phyloP scores from a whole-genome alignment of 92 coral and sea anemone genomes.

The Anthopleura xanthogrammica region DNA sequence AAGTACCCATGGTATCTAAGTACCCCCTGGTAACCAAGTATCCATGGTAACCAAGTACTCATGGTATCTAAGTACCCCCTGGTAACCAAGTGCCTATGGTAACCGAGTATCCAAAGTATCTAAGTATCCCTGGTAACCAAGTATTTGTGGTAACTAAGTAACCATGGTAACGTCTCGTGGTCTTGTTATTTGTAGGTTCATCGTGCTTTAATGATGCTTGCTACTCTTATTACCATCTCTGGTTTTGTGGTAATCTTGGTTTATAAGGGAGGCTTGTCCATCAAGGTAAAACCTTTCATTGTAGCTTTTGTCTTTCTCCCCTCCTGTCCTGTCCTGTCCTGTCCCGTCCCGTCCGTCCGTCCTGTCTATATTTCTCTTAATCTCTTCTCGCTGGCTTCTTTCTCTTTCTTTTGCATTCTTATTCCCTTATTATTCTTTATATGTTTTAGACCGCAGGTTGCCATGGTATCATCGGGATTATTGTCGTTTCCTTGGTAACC shows the following conservation, averaged over 20 bases:
- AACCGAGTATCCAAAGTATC: no score
- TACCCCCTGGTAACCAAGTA: not conserved
- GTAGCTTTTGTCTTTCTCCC: no score
- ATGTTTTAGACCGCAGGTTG: slow-evolving; percentile 51
- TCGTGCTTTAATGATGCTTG: slow-evolving; percentile 42
- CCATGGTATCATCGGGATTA: slow-evolving; percentile 65
- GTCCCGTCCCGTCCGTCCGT: no score
- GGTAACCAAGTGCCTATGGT: no score
- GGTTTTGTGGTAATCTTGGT: slow-evolving; percentile 52
- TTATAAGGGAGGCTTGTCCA: slow-evolving; percentile 44
- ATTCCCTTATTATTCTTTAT: not conserved
- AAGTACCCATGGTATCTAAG: no score
- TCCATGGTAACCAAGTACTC: not conserved
- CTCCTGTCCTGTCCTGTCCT: no score
- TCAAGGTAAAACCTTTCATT: not conserved
- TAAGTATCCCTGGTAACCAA: no score
- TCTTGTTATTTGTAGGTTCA: slow-evolving; percentile 51
- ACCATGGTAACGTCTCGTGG: not conserved
- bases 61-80: no score
- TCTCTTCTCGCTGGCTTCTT: not conserved
- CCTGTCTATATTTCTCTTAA: not conserved
- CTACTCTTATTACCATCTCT: slow-evolving; percentile 43
- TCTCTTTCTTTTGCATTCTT: not conserved
- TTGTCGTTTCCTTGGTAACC: slow-evolving; percentile 51
- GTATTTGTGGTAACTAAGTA: not conserved